Percentiles rank a stretch among this genome's conserved stretches.
phyloP scores from a whole-genome alignment of 2,888 invertebrate species.

The Lithophane ornitopus region DNA sequence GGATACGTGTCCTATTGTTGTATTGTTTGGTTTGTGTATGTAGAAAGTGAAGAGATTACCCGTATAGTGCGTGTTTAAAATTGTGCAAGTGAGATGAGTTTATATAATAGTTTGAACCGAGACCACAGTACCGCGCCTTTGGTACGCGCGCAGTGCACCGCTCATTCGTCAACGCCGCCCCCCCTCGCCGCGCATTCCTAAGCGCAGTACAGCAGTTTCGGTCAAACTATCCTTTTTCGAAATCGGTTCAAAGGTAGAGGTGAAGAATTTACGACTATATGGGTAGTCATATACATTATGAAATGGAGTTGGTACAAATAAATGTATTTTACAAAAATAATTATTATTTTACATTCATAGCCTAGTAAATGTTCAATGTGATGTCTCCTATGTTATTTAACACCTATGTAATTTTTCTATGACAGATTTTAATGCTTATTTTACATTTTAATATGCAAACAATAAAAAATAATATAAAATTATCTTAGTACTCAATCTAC shows the following conservation, averaged over 20 bases:
- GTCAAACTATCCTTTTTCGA: not conserved
- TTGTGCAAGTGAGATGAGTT: not conserved
- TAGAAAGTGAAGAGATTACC: not conserved
- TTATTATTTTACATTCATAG: not conserved
- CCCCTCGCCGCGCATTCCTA: too few relatives aligned
- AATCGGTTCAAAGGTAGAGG: not conserved
- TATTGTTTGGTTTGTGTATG: not conserved
- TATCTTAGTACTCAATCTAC: slow-evolving; percentile 14
- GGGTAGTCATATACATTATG: slow-evolving; percentile 10
- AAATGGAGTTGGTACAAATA: not conserved
- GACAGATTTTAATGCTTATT: not conserved
- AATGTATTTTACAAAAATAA: not conserved
- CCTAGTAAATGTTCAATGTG: not conserved
- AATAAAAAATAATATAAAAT: not conserved
- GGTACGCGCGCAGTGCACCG: too few relatives aligned
- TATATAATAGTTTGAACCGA: too few relatives aligned
- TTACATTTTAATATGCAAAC: slow-evolving; percentile 19
- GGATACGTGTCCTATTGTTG: slow-evolving; percentile 36
- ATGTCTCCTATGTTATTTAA: not conserved
- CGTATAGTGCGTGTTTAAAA: not conserved
- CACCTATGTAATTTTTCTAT: too few relatives aligned
- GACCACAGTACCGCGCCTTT: too few relatives aligned
- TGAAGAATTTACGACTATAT: not conserved
- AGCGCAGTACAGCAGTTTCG: too few relatives aligned
- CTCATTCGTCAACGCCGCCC: too few relatives aligned